Evolutionary conservation across 2,113 vertebrate species (phyloP).

Genomic region (Eubucco bourcierii): DNA sequence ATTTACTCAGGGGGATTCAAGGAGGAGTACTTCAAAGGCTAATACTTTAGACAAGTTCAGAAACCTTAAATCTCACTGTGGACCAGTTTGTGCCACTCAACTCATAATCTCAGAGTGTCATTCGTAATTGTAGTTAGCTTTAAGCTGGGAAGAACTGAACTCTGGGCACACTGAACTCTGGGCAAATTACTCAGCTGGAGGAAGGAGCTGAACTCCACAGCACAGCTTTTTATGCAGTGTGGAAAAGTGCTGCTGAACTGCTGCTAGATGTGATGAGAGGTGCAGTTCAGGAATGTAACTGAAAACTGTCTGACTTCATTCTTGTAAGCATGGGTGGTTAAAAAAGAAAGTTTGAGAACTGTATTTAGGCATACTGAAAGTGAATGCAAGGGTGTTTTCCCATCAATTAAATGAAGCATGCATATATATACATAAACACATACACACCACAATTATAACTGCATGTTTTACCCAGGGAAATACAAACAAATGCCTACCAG

Average conservation of each 20-base stretch:
- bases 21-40: background rate
- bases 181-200: background rate
- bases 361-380: background rate
- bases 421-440: background rate
- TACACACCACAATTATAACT: background rate
- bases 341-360: background rate
- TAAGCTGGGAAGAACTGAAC: background rate
- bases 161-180: background rate
- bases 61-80: background rate
- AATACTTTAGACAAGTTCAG: background rate
- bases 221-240: background rate
- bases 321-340: background rate
- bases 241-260: background rate
- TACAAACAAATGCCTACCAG: background rate
- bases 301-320: background rate
- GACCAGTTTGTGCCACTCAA: background rate
- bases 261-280: background rate
- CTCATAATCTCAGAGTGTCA: rapidly evolving
- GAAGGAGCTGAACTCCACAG: rapidly evolving
- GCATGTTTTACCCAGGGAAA: background rate
- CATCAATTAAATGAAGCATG: background rate
- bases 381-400: background rate
- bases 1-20: background rate
- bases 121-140: background rate
- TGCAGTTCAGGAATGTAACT: background rate